A percentile compares a stretch with the other conserved stretches of the same genome.
phyloP scores from a whole-genome alignment of 1,140 invertebrate genomes.

The Drosophila parvula region DNA sequence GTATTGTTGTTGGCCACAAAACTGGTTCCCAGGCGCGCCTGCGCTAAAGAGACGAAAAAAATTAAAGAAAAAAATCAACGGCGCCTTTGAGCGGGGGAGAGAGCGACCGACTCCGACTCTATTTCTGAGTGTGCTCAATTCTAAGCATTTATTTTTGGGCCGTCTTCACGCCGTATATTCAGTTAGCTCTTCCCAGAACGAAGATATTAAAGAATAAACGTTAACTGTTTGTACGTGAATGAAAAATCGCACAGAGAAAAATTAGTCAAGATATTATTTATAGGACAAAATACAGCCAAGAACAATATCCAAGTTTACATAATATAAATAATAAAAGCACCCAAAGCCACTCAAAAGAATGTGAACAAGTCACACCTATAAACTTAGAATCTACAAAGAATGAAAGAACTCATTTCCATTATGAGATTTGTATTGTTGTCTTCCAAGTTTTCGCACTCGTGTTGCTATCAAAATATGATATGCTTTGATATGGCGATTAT shows the following conservation, averaged over 20 bases:
- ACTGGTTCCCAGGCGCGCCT: conserved; percentile 71
- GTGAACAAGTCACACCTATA: not conserved
- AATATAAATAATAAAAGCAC: not conserved
- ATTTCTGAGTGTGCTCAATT: conserved; percentile 69
- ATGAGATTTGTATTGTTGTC: not conserved
- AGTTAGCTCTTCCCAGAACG: conserved; percentile 57
- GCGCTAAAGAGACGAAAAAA: conserved; percentile 31
- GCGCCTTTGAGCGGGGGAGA: conserved; percentile 48
- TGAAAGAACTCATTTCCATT: conserved; percentile 11
- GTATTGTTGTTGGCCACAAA: conserved; percentile 53
- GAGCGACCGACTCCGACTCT: conserved; percentile 34
- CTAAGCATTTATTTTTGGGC: conserved; percentile 57
- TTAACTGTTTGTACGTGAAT: conserved; percentile 22
- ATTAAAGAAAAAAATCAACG: conserved; percentile 15
- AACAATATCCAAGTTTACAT: not conserved
- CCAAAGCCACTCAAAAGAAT: not conserved
- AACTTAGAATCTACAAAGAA: not conserved
- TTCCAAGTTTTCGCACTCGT: conserved; percentile 8
- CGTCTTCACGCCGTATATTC: conserved; percentile 17
- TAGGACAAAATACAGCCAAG: not conserved
- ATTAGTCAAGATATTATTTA: not conserved
- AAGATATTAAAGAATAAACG: conserved; percentile 41
- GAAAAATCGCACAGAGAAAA: not conserved
- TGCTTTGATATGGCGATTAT: conserved; percentile 11
- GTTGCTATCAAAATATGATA: conserved; percentile 19